These are phyloP conservation scores for Spilosoma lubricipeda DNA, from an alignment of 2,888 invertebrate species.

Conservation along the genomic window DNA sequence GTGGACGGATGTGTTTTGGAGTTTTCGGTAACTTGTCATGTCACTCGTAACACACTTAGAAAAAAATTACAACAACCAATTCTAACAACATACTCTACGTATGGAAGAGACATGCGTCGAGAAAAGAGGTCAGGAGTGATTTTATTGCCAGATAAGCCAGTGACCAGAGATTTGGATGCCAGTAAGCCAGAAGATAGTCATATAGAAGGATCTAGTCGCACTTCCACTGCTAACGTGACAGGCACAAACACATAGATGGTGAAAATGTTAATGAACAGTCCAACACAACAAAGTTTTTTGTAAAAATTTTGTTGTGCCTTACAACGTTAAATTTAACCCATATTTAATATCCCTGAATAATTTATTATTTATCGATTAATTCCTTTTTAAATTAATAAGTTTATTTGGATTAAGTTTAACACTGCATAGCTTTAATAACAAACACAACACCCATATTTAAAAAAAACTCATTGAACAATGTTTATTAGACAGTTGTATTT, in stretches of 20 bases:
- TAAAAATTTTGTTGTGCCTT: constrained; percentile 50
- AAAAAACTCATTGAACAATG: too few species aligned
- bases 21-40: constrained; percentile 63
- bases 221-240: constrained; percentile 69
- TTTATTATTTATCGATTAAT: neutral
- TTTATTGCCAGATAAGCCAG: constrained; percentile 63
- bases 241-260: constrained; percentile 69
- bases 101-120: constrained; percentile 69
- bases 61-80: constrained; percentile 74
- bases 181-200: constrained; percentile 66
- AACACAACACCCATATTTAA: constrained; percentile 42
- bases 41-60: constrained; percentile 58
- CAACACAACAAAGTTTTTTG: constrained; percentile 54
- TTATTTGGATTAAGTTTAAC: constrained; percentile 29
- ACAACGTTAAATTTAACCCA: constrained; percentile 34
- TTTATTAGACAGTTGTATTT: constrained; percentile 13
- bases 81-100: constrained; percentile 68
- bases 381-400: neutral
- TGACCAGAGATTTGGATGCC: constrained; percentile 63
- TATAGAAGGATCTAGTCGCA: constrained; percentile 56
- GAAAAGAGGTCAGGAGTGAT: constrained; percentile 50
- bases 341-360: neutral
- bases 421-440: constrained; percentile 26
- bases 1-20: constrained; percentile 61
- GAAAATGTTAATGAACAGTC: constrained; percentile 65